These are phyloP conservation scores for Biston betularia DNA, from an alignment of 2,888 invertebrate species.

Conservation along the genomic window DNA sequence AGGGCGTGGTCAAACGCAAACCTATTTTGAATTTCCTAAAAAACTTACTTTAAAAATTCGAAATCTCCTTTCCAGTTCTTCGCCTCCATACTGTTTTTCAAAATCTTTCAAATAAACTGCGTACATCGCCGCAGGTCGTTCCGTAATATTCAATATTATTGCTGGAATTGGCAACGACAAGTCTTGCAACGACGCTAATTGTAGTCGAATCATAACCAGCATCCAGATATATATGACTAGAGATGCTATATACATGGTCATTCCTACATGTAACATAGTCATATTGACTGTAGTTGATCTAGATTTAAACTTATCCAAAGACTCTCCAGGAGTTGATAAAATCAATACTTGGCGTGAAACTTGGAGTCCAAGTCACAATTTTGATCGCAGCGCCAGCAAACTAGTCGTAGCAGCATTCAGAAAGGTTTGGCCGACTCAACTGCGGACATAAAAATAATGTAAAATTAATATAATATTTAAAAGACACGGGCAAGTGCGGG, in stretches of 20 bases:
- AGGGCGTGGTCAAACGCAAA: too few species aligned
- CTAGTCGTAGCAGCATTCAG: too few species aligned
- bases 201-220: background rate
- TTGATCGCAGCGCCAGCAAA: too few species aligned
- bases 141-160: background rate
- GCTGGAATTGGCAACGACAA: background rate
- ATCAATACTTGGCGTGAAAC: too few species aligned
- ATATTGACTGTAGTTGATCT: background rate
- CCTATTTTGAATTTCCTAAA: background rate
- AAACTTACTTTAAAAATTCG: constrained; percentile 54
- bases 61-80: constrained; percentile 49
- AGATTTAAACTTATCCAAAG: background rate
- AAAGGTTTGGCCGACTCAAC: too few species aligned
- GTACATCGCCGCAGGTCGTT: constrained; percentile 16
- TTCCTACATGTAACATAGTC: background rate
- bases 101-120: constrained; percentile 49
- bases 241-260: background rate
- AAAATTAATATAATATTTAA: too few species aligned
- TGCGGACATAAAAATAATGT: too few species aligned
- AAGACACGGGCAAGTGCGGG: too few species aligned
- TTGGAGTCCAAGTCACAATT: too few species aligned
- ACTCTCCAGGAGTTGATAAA: too few species aligned
- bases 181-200: background rate
- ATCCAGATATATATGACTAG: background rate
- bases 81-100: constrained; percentile 48